Conservation (phyloP, 1,140 invertebrate genomes). For the Neelides sp. region DNA sequence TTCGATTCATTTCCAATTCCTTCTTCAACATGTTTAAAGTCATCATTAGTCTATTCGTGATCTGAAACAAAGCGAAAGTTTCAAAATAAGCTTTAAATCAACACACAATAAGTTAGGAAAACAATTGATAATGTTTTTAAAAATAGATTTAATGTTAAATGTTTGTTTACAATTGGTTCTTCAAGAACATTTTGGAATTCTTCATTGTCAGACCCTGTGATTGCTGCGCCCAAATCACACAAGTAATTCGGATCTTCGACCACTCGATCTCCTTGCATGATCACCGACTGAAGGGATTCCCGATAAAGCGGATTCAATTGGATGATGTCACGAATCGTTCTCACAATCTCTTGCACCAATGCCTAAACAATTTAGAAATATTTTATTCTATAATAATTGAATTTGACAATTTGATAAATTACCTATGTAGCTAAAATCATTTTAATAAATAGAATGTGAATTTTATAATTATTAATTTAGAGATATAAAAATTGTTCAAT, state of each 20-base stretch:
- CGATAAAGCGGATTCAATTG: slow-evolving; percentile 88
- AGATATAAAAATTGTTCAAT: background rate
- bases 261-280: slow-evolving; percentile 47
- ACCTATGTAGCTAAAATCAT: too few relatives aligned
- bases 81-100: background rate
- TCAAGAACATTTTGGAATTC: slow-evolving; percentile 91
- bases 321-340: slow-evolving; percentile 94
- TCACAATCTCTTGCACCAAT: slow-evolving; percentile 90
- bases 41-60: slow-evolving; percentile 77
- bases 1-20: slow-evolving; percentile 87
- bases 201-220: slow-evolving; percentile 79
- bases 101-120: background rate
- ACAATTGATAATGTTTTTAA: background rate
- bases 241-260: slow-evolving; percentile 96
- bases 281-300: slow-evolving; percentile 43
- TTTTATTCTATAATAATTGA: background rate
- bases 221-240: slow-evolving; percentile 86
- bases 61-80: slow-evolving; percentile 45
- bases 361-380: slow-evolving; percentile 44
- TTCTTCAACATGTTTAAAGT: slow-evolving; percentile 88
- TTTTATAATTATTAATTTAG: background rate
- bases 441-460: too few relatives aligned
- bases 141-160: slow-evolving; percentile 4
- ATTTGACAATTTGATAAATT: too few relatives aligned
- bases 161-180: slow-evolving; percentile 70